These are phyloP conservation scores for Nothocercus nigrocapillus DNA, from an alignment of 2,113 vertebrate species.

Conservation along the genomic window DNA sequence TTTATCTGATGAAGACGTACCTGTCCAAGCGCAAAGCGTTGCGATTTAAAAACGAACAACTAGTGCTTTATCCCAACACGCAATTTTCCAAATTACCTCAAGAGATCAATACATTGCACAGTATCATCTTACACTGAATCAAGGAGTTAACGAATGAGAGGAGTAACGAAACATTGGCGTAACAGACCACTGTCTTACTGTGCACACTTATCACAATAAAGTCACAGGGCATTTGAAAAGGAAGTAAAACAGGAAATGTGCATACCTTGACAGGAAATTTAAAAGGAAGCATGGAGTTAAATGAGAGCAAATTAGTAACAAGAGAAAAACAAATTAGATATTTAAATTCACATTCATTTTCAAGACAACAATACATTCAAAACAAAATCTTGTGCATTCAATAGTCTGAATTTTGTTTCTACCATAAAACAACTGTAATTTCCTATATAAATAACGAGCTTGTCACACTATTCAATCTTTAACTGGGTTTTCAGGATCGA, in stretches of 20 bases:
- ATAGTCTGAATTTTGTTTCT: neutral
- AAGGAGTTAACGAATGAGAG: conserved; percentile 38
- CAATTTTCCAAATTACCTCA: conserved; percentile 35
- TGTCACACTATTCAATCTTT: neutral
- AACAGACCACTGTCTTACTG: neutral
- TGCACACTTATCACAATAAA: conserved; percentile 5
- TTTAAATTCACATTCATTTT: conserved; percentile 38
- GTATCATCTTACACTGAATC: conserved; percentile 62
- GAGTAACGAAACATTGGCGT: neutral
- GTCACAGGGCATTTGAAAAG: conserved; percentile 22
- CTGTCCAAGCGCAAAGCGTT: neutral
- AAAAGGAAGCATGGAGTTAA: conserved; percentile 69
- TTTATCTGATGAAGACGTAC: neutral
- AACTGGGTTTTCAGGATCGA: neutral
- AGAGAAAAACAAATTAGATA: conserved; percentile 45
- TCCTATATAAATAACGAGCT: neutral
- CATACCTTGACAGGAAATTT: conserved; percentile 74
- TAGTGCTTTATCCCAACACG: conserved; percentile 45
- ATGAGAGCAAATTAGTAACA: conserved; percentile 71
- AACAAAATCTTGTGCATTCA: neutral
- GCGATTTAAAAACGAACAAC: conserved; percentile 51
- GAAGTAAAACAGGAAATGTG: conserved; percentile 56
- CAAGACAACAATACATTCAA: neutral
- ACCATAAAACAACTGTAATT: neutral
- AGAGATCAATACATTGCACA: conserved; percentile 31